These are phyloP conservation scores for Cordilura impudica DNA, from an alignment of 2,888 invertebrate genomes.

Conservation along the genomic window DNA sequence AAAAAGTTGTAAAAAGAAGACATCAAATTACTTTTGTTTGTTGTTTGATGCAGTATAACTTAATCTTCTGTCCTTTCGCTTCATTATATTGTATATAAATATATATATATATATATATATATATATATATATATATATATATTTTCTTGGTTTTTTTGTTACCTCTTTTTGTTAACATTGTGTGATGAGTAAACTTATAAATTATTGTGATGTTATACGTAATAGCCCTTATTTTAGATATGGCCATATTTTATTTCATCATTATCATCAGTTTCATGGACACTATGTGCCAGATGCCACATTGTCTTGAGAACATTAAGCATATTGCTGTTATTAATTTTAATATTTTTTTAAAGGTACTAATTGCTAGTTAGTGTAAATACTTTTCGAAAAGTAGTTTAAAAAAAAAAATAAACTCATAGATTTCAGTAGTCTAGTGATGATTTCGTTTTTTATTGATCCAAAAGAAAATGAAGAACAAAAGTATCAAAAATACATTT, in stretches of 20 bases:
- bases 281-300: no score
- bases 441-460: no score
- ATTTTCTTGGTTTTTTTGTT: not conserved
- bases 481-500: no score
- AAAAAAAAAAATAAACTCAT: no score
- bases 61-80: slow-evolving; percentile 13
- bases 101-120: not conserved
- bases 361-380: no score
- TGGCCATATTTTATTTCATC: slow-evolving; percentile 52
- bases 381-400: no score
- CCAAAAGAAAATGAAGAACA: no score
- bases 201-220: slow-evolving; percentile 39
- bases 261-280: slow-evolving; percentile 13
- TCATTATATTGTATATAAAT: not conserved
- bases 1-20: not conserved
- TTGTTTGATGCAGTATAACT: slow-evolving; percentile 32
- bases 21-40: slow-evolving; percentile 22
- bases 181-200: slow-evolving; percentile 28
- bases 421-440: no score
- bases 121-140: not conserved
- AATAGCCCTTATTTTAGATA: slow-evolving; percentile 28
- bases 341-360: no score
- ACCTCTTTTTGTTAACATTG: no score
- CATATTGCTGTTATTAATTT: no score
- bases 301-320: no score